Evolutionary conservation across 2,888 invertebrate species (phyloP).

Genomic region (Patella ulyssiponensis): DNA sequence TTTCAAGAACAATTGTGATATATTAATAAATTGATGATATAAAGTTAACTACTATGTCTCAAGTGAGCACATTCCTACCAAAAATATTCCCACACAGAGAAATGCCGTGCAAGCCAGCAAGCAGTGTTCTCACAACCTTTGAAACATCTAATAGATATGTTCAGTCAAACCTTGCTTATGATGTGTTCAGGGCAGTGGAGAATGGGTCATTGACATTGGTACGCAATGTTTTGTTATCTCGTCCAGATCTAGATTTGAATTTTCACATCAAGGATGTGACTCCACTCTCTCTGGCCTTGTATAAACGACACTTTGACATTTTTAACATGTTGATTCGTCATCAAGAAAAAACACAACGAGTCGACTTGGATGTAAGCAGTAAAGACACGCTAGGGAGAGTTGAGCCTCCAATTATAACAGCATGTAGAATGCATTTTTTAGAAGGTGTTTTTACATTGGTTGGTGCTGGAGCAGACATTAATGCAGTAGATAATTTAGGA

Average conservation of each 20-base stretch:
- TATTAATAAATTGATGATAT: not conserved
- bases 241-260: constrained; percentile 65
- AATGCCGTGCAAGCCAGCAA: constrained; percentile 18
- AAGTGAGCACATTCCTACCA: constrained; percentile 15
- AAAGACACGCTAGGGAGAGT: constrained; percentile 66
- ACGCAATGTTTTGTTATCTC: constrained; percentile 57
- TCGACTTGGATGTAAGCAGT: constrained; percentile 68
- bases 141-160: constrained; percentile 48
- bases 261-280: constrained; percentile 68
- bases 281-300: constrained; percentile 68
- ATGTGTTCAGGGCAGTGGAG: constrained; percentile 55
- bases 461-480: constrained; percentile 65
- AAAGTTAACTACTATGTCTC: constrained; percentile 21
- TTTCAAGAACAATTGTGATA: too few relatives aligned
- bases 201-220: constrained; percentile 55
- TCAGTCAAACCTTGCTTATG: constrained; percentile 59
- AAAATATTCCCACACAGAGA: constrained; percentile 19
- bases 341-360: constrained; percentile 58
- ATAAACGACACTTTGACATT: constrained; percentile 63
- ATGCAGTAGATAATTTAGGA: constrained; percentile 60
- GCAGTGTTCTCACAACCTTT: constrained; percentile 41
- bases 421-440: constrained; percentile 69
- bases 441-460: constrained; percentile 66
- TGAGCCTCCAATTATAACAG: constrained; percentile 71
- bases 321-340: constrained; percentile 65